These are phyloP conservation scores for Gephyroberyx darwinii DNA, from an alignment of 2,797 vertebrate species.

Conservation along the genomic window DNA sequence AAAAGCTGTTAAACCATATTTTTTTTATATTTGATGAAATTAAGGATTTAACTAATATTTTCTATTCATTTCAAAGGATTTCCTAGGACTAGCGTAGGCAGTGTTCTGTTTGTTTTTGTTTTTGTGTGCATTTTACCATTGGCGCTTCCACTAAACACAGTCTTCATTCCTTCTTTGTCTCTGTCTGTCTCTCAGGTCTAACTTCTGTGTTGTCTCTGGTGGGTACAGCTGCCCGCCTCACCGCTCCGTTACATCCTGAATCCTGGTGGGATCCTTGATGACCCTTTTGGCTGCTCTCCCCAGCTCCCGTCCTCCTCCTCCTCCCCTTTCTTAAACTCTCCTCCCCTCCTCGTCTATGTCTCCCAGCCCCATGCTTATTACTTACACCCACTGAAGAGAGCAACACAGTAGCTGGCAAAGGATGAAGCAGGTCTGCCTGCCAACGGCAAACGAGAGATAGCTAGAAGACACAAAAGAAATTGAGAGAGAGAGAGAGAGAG, in stretches of 20 bases:
- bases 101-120: constrained; percentile 1
- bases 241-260: constrained; percentile 54
- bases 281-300: constrained; percentile 59
- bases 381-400: constrained; percentile 63
- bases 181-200: constrained; percentile 40
- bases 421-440: constrained; percentile 70
- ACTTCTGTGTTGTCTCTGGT: constrained; percentile 21
- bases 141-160: background rate
- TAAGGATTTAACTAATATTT: background rate
- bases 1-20: background rate
- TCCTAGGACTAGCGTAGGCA: background rate
- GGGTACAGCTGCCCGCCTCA: constrained; percentile 37
- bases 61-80: background rate
- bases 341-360: constrained; percentile 53
- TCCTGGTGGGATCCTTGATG: constrained; percentile 62
- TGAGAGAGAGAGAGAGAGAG: constrained; percentile 36
- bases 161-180: constrained; percentile 9
- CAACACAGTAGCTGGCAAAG: constrained; percentile 72
- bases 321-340: constrained; percentile 62
- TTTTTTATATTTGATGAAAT: background rate
- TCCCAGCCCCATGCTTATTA: constrained; percentile 64
- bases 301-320: constrained; percentile 47
- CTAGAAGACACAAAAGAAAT: constrained; percentile 61
- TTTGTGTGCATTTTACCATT: background rate
- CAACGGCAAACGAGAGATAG: constrained; percentile 70